Percentiles rank a stretch among this genome's conserved stretches.
phyloP scores from a whole-genome alignment of 2,797 vertebrate species.

The Bradypus variegatus region DNA sequence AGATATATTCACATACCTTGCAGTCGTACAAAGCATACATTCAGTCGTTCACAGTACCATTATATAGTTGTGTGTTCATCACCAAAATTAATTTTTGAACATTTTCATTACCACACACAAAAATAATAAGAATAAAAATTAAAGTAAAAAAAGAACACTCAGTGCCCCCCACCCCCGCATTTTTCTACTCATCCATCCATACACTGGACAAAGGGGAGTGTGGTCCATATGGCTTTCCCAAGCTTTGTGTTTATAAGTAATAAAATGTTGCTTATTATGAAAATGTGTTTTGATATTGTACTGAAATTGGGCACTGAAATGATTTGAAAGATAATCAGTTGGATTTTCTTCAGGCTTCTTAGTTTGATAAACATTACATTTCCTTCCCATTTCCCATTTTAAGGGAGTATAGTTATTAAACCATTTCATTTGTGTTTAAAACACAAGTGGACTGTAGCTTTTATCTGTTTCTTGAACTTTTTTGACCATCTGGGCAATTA shows the following conservation, averaged over 20 bases:
- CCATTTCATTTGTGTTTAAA: conserved; percentile 23
- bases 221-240: too few species aligned
- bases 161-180: too few species aligned
- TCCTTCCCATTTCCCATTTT: conserved; percentile 4
- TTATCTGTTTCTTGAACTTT: conserved; percentile 25
- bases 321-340: conserved; percentile 19
- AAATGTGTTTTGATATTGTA: neutral
- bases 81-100: too few species aligned
- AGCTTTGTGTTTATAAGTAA: conserved; percentile 25
- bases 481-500: neutral
- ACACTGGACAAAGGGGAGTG: too few species aligned
- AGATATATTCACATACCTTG: too few species aligned
- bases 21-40: too few species aligned
- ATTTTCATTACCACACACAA: too few species aligned
- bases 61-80: too few species aligned
- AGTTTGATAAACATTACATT: conserved; percentile 11
- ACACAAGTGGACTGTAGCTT: neutral
- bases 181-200: too few species aligned
- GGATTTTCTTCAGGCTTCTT: conserved; percentile 16
- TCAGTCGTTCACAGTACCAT: too few species aligned
- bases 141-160: too few species aligned
- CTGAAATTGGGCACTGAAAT: conserved; percentile 25
- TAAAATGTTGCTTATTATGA: conserved; percentile 25
- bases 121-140: too few species aligned
- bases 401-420: conserved; percentile 29